A percentile compares a stretch with the other conserved stretches of the same genome.
Evolutionary conservation across 1,140 invertebrate genomes (phyloP).

Genomic region (Trinorchestia longiramus): DNA sequence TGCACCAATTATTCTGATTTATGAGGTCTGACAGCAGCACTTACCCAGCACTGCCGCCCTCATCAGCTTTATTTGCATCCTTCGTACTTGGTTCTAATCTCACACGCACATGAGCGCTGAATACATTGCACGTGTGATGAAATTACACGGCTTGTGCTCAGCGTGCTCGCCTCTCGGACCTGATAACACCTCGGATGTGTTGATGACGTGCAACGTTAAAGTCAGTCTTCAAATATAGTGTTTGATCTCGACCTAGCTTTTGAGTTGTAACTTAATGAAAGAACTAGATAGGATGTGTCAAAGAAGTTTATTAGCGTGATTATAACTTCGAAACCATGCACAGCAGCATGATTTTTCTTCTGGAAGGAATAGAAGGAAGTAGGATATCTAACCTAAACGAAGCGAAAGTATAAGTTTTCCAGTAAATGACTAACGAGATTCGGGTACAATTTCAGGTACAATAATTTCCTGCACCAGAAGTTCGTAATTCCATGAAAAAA

Average conservation of each 20-base stretch:
- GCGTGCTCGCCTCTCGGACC: background rate
- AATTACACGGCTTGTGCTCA: background rate
- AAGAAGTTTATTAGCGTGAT: background rate
- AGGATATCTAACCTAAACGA: background rate
- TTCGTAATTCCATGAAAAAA: background rate
- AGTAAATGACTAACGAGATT: background rate
- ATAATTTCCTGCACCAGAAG: background rate
- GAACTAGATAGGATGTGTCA: background rate
- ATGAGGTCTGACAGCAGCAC: background rate
- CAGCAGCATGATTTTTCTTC: background rate
- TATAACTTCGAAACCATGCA: background rate
- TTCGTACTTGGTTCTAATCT: background rate
- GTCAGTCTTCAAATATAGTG: background rate
- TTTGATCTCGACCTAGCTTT: background rate
- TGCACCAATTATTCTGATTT: conserved; percentile 1
- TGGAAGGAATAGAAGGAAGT: background rate
- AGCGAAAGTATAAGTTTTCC: background rate
- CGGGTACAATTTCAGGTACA: background rate
- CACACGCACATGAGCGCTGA: background rate
- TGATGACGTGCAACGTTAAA: background rate
- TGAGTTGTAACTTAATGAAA: background rate
- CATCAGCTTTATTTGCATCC: conserved; percentile 7
- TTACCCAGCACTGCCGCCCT: background rate
- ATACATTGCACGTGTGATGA: background rate
- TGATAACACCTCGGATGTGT: background rate